These are phyloP conservation scores for Oikopleura vanhoeffeni DNA, from an alignment of 23 tunicate genomes.

Conservation along the genomic window DNA sequence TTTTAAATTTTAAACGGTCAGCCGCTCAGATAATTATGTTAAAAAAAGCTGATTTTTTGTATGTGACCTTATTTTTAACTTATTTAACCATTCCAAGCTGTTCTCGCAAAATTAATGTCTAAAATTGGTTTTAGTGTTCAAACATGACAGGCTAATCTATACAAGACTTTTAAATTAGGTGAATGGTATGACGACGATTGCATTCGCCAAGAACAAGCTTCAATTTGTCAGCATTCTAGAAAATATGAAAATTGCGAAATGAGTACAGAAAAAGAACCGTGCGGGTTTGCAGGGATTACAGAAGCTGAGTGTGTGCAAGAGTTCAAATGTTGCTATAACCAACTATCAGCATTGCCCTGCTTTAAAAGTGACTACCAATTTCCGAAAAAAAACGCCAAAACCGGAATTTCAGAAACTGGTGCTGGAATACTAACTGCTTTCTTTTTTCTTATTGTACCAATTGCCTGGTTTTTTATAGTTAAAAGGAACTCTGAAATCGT, in stretches of 20 bases:
- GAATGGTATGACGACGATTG: neutral
- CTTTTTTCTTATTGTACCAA: neutral
- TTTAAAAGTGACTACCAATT: neutral
- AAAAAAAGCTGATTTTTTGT: too few species aligned
- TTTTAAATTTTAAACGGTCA: too few species aligned
- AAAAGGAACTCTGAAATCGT: too few species aligned
- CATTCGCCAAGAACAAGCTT: neutral
- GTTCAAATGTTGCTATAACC: neutral
- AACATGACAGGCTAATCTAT: too few species aligned
- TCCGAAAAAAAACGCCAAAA: neutral
- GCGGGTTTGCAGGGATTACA: neutral
- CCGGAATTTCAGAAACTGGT: neutral
- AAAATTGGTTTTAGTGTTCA: too few species aligned
- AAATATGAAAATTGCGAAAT: neutral
- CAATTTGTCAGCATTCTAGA: neutral
- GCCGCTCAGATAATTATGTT: too few species aligned
- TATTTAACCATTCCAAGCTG: too few species aligned
- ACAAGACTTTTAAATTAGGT: too few species aligned
- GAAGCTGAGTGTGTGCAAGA: neutral
- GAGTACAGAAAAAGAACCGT: neutral
- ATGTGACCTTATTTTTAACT: too few species aligned
- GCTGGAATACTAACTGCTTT: neutral
- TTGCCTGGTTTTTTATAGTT: neutral
- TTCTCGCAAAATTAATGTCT: too few species aligned
- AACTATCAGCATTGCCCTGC: neutral